These are phyloP conservation scores for Aspidiotus destructor DNA, from an alignment of 2,888 invertebrate genomes.

Conservation along the genomic window DNA sequence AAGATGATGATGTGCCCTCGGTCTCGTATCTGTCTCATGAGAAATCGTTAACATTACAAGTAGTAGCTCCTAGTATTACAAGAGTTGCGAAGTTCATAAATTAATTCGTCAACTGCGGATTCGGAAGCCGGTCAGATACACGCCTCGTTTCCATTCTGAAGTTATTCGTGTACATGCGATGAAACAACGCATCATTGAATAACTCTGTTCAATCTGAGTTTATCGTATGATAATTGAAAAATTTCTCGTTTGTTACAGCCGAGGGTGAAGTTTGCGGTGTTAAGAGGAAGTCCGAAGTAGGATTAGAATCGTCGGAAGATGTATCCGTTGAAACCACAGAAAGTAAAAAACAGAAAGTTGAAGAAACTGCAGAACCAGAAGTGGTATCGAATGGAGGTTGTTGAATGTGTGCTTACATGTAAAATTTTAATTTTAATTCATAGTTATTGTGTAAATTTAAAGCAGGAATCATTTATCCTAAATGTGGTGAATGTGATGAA, in stretches of 20 bases:
- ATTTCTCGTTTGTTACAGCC: not conserved
- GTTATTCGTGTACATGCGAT: too few species aligned
- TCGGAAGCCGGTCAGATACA: too few species aligned
- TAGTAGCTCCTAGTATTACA: too few species aligned
- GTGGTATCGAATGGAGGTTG: slow-evolving; percentile 21
- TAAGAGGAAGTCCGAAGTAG: slow-evolving; percentile 30
- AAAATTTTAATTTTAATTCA: slow-evolving; percentile 18
- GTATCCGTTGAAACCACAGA: slow-evolving; percentile 27
- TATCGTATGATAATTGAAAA: too few species aligned
- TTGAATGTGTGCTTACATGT: slow-evolving; percentile 19
- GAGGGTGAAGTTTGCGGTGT: slow-evolving; percentile 28
- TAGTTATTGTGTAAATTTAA: slow-evolving; percentile 22
- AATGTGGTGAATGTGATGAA: slow-evolving; percentile 19
- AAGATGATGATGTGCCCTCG: too few species aligned
- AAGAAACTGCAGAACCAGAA: slow-evolving; percentile 23
- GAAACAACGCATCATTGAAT: too few species aligned
- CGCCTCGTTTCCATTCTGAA: too few species aligned
- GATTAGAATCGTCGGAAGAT: slow-evolving; percentile 17
- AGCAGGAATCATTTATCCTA: not conserved
- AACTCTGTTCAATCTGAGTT: too few species aligned
- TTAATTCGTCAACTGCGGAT: too few species aligned
- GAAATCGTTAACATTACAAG: too few species aligned
- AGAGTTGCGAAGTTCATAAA: too few species aligned
- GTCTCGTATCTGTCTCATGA: too few species aligned
- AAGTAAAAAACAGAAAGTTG: slow-evolving; percentile 23